A percentile compares a stretch with the other conserved stretches of the same genome.
Evolutionary conservation across 2,888 invertebrate species (phyloP).

Genomic region (Bugula neritina): DNA sequence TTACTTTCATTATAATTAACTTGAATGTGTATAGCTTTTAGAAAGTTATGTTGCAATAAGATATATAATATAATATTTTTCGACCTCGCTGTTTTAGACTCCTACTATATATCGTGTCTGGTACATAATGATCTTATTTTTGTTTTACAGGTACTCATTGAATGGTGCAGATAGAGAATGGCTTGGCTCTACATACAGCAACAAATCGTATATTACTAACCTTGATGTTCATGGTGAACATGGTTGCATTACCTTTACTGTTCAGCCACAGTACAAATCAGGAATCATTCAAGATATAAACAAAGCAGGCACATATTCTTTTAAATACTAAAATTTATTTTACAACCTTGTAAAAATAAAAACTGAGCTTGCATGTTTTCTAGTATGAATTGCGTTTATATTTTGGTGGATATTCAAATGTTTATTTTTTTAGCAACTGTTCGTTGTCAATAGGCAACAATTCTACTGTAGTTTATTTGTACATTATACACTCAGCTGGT

Average conservation of each 20-base stretch:
- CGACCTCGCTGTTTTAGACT: too few relatives aligned
- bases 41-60: too few relatives aligned
- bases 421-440: not conserved
- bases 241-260: not conserved
- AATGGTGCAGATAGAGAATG: slow-evolving; percentile 14
- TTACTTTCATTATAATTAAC: too few relatives aligned
- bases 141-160: not conserved
- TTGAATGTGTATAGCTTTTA: too few relatives aligned
- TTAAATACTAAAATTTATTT: not conserved
- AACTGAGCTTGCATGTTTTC: too few relatives aligned
- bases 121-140: too few relatives aligned
- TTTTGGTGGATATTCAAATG: too few relatives aligned
- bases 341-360: too few relatives aligned
- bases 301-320: not conserved
- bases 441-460: not conserved
- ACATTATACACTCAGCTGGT: not conserved
- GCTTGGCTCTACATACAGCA: slow-evolving; percentile 17
- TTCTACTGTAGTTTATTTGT: too few relatives aligned
- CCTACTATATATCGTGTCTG: too few relatives aligned
- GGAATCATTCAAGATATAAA: slow-evolving; percentile 11
- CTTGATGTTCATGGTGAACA: not conserved
- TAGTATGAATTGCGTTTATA: too few relatives aligned
- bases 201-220: slow-evolving; percentile 20
- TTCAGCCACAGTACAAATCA: slow-evolving; percentile 12
- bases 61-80: too few relatives aligned